These are phyloP conservation scores for Bambusicola thoracicus DNA, from an alignment of 2,113 vertebrate genomes.

Conservation along the genomic window DNA sequence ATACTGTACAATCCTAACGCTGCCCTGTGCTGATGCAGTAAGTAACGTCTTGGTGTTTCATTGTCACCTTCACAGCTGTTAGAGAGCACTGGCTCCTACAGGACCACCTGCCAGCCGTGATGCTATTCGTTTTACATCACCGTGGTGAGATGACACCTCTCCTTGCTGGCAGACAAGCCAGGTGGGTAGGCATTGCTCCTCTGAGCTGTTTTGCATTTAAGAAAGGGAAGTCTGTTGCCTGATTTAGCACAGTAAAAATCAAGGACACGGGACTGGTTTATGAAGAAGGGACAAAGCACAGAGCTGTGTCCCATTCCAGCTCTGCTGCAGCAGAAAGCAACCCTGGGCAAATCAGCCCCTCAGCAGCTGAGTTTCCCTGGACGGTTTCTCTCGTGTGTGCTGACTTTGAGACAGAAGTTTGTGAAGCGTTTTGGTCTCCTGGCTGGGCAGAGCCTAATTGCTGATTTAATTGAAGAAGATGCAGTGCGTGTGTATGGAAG, in stretches of 20 bases:
- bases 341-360: background rate
- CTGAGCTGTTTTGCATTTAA: background rate
- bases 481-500: fast-evolving
- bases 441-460: background rate
- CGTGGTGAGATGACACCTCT: conserved; percentile 17
- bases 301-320: background rate
- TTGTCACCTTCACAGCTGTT: conserved; percentile 42
- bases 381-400: background rate
- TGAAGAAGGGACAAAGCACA: background rate
- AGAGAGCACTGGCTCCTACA: conserved; percentile 14
- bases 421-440: background rate
- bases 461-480: background rate
- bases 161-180: conserved; percentile 51
- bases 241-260: background rate
- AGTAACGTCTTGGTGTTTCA: background rate
- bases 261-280: background rate
- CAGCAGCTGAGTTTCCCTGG: background rate
- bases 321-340: background rate
- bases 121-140: background rate
- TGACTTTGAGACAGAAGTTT: background rate
- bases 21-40: background rate
- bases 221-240: fast-evolving
- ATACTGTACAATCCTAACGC: background rate
- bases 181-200: conserved; percentile 29
- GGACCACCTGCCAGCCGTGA: conserved; percentile 37